Evolutionary conservation across 37 sponge, comb jelly and placozoan species (phyloP), one percentile per base, ranked within the genome.

Genomic region (Cladorhizidae sp.): DNA sequence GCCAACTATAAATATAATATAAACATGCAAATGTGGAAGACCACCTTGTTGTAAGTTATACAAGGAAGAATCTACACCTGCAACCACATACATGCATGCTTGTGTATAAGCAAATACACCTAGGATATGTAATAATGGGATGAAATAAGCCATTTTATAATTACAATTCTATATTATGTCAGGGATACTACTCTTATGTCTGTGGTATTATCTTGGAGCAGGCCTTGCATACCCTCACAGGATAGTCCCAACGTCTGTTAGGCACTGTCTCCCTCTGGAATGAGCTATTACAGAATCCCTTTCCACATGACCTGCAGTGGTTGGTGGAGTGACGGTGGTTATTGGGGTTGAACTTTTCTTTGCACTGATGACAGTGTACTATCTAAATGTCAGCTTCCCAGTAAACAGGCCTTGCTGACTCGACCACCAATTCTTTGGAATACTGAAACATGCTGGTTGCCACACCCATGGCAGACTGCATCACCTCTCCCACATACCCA

Each of bases 301-400:
- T 82, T 1, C 98, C 98, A 74, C 98, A 97, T 1, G 85, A 79
- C 36, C 98, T 71, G 42, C 98, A 97, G 73, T 97, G 98, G 62
- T 97, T 95, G 56, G 55, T 11, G 49, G 49, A 5, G 49, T 45
- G 49, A 9, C 9, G 49, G 9, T 45, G 49, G 40, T 72, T 38
- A 7, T 83, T 86, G 40, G 64, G 41, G n/a, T 51, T 43, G 59
- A 92, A 92, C 14, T 74, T 76, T 6, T 25, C 38, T 40, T 78
- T 79, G 64, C 95, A 95, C 40, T 83, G 62, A 52, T 69, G 42
- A 63, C 95, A 94, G 61, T 87, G 51, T 28, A 39, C 52, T 50
- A 94, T 92, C 39, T 89, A 78, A 21, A 29, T 79, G 58, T 97
- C 95, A 23, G 95, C 86, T 3, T 86, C 80, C 98, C 98, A 97